Evolutionary conservation across 2,888 invertebrate genomes (phyloP), one percentile per base, ranked within the genome.

Genomic region (Drosophila melanosoma): DNA sequence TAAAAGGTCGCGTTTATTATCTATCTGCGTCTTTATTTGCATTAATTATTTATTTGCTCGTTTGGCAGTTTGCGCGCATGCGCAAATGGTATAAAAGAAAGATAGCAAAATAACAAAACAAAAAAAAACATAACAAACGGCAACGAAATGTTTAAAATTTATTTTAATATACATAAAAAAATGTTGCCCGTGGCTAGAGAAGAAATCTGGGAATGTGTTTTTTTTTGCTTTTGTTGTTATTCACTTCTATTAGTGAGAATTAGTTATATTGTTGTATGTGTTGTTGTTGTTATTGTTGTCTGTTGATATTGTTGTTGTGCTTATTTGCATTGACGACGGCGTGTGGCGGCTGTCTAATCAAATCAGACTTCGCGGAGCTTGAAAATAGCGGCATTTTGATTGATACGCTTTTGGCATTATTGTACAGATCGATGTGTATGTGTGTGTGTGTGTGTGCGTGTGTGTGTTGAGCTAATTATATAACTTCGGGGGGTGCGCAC

Each of bases 1-100:
- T 8, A 17, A 2, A 3, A 0, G 8, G 62, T 72, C 59, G 59
- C 17, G n/a, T 12, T n/a, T 8, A 32, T 17, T 26, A 8, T 0
- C 82, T 71, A 70, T 68, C 59, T 74, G 69, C 29, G 40, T 20
- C 6, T 87, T 87, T 84, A 77, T 81, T 88, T 86, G 86, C 84
- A 89, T 91, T 88, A 87, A 87, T 91, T 87, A 90, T 90, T 87
- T 84, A 87, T 86, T 65, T 87, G 84, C 78, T 86, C 87, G 82
- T 91, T 90, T 87, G 86, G 78, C 82, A 71, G 83, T 82, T 85
- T 80, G 90, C 69, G 83, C 91, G 90, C 91, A 90, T 90, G 90
- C 88, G 90, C 82, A 85, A 88, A 89, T 81, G 83, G 73, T 84
- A 81, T 77, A 86, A 81, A 87, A 61, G n/a, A 48, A 56, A 56